Evolutionary conservation across 2,888 invertebrate species (phyloP), one percentile per base, ranked within the genome.

Genomic region (Meloe dianella): DNA sequence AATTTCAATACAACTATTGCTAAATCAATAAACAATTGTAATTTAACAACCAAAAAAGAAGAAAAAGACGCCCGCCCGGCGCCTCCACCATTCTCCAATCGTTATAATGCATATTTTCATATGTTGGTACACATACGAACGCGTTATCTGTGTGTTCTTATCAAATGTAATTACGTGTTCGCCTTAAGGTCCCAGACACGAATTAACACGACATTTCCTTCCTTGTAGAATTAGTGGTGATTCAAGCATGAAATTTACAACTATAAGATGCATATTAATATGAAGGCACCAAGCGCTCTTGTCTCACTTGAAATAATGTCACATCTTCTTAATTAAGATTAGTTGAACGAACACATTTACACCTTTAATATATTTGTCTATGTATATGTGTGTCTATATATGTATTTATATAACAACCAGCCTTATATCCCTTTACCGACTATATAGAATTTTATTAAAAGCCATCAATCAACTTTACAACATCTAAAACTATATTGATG

Each of bases 271-370:
- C 6, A 47, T 47, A 47, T 20, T 9, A 47, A 20, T 47, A 10
- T 47, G 47, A 20, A 20, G 47, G 47, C 20, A 47, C 17, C 47
- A 47, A 47, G 20, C 10, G n/a, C 62, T 47, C 59, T 65, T 63
- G 63, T 66, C 57, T 57, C 57, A 61, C 58, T 67, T 63, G 59
- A 66, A 71, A 65, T 69, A 66, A 61, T 69, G 70, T 70, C 66
- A 62, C 65, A 66, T 63, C 64, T 65, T 57, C 70, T 69, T 70
- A 70, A 71, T 71, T 71, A 71, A 71, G 68, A 69, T 64, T 61
- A 61, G 57, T 63, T 69, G 68, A 71, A 66, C 70, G 68, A 70
- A 68, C 63, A 59, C 60, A 60, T 61, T 20, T 57, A 61, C 56
- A 41, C 60, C 17, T 57, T 57, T 24, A 35, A 41, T 51, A 47